Percentiles rank a stretch among this genome's conserved stretches.
These are phyloP conservation scores for Drosophila kohkoa DNA, from an alignment of 1,140 invertebrate species.

Conservation along the genomic window DNA sequence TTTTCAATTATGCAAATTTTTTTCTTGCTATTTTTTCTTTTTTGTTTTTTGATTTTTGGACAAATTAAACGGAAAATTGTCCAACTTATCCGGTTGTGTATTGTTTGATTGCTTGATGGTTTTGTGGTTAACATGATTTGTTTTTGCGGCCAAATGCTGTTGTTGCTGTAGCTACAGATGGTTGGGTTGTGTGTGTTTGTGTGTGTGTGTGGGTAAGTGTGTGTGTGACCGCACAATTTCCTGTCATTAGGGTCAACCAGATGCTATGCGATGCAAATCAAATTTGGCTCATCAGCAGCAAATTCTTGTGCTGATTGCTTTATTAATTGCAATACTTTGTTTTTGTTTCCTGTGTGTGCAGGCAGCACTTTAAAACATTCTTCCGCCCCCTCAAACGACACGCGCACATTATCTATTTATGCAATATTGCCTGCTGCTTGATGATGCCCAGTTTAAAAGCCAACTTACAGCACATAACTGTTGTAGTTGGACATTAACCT, in stretches of 20 bases:
- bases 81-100: conserved; percentile 18
- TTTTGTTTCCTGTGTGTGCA: conserved; percentile 10
- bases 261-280: conserved; percentile 57
- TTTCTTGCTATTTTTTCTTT: conserved; percentile 7
- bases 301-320: conserved; percentile 47
- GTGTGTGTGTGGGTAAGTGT: too few relatives aligned
- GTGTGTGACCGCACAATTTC: conserved; percentile 76
- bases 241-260: conserved; percentile 78
- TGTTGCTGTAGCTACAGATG: conserved; percentile 24
- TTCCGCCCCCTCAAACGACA: conserved; percentile 4
- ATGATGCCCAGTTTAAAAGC: conserved; percentile 48
- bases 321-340: conserved; percentile 60
- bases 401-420: conserved; percentile 65
- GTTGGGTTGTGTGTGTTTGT: background rate
- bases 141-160: conserved; percentile 63
- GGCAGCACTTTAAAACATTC: background rate
- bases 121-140: conserved; percentile 79
- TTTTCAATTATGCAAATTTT: conserved; percentile 68
- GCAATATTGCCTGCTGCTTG: conserved; percentile 36
- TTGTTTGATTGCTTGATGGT: conserved; percentile 61
- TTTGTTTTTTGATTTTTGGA: conserved; percentile 29
- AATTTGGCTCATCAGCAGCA: conserved; percentile 47
- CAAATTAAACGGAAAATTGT: conserved; percentile 57
- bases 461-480: conserved; percentile 26
- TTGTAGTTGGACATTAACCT: conserved; percentile 72